phyloP scores from a whole-genome alignment of 2,888 invertebrate species.

The Heliconius charithonia region DNA sequence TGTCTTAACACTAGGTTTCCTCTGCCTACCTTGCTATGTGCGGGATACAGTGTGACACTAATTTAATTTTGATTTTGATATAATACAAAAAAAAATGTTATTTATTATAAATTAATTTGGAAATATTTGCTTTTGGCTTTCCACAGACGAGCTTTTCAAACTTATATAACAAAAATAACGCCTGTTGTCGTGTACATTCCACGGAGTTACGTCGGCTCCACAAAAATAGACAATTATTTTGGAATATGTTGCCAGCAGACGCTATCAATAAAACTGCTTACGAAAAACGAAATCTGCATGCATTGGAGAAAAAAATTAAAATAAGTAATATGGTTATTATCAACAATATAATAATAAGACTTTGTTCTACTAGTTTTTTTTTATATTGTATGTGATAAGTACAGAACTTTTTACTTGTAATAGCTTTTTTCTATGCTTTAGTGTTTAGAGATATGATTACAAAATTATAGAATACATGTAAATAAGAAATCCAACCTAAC shows the following conservation, averaged over 20 bases:
- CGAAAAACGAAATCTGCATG: slow-evolving; percentile 37
- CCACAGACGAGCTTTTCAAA: slow-evolving; percentile 45
- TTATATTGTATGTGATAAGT: not conserved
- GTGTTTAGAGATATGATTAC: too few relatives aligned
- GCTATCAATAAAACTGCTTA: slow-evolving; percentile 62
- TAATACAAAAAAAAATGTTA: not conserved
- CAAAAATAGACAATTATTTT: slow-evolving; percentile 78
- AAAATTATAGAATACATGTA: too few relatives aligned
- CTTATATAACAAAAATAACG: slow-evolving; percentile 65
- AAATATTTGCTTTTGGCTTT: not conserved
- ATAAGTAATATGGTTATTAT: not conserved
- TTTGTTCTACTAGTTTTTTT: not conserved
- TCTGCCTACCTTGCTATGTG: too few relatives aligned
- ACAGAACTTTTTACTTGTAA: not conserved
- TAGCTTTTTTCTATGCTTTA: too few relatives aligned
- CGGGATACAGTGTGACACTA: too few relatives aligned
- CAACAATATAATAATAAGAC: not conserved
- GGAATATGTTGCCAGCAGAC: slow-evolving; percentile 74
- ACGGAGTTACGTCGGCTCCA: slow-evolving; percentile 62
- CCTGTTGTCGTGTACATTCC: slow-evolving; percentile 71
- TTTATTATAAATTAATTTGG: not conserved
- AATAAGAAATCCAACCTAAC: too few relatives aligned
- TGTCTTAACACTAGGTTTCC: too few relatives aligned
- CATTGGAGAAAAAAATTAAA: not conserved
- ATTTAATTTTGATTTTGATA: too few relatives aligned